phyloP scores from a whole-genome alignment of 1,140 invertebrate species.

The Mizuhopecten yessoensis region DNA sequence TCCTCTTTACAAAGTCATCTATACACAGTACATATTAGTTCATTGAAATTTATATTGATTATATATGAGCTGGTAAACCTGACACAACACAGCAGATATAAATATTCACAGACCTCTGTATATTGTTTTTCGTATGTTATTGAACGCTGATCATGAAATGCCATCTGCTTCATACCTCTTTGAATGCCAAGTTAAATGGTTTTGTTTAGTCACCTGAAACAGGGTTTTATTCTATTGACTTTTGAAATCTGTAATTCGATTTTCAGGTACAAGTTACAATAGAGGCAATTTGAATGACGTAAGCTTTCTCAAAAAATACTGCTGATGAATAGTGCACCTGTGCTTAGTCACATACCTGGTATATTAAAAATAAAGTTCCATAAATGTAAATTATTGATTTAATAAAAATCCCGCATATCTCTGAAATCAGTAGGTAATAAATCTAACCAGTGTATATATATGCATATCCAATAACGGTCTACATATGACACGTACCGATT shows the following conservation, averaged over 20 bases:
- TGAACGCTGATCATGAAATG: neutral
- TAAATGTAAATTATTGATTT: neutral
- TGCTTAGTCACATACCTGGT: neutral
- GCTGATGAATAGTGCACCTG: neutral
- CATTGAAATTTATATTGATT: neutral
- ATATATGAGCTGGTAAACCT: neutral
- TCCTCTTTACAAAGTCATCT: too few relatives aligned
- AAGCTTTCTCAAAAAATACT: neutral
- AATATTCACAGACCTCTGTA: neutral
- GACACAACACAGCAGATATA: neutral
- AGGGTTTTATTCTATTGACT: neutral
- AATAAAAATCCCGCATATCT: neutral
- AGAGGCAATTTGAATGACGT: neutral
- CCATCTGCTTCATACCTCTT: neutral
- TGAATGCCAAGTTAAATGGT: neutral
- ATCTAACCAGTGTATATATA: neutral
- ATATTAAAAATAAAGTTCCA: neutral
- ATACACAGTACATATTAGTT: neutral
- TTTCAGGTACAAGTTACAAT: neutral
- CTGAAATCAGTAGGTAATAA: neutral
- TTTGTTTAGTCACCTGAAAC: neutral
- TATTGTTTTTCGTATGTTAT: neutral
- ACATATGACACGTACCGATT: neutral
- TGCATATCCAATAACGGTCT: neutral
- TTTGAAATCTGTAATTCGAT: slow-evolving; percentile 23